A percentile compares a stretch with the other conserved stretches of the same genome.
Evolutionary conservation across 2,797 vertebrate species (phyloP).

Genomic region (Takifugu rubripes): DNA sequence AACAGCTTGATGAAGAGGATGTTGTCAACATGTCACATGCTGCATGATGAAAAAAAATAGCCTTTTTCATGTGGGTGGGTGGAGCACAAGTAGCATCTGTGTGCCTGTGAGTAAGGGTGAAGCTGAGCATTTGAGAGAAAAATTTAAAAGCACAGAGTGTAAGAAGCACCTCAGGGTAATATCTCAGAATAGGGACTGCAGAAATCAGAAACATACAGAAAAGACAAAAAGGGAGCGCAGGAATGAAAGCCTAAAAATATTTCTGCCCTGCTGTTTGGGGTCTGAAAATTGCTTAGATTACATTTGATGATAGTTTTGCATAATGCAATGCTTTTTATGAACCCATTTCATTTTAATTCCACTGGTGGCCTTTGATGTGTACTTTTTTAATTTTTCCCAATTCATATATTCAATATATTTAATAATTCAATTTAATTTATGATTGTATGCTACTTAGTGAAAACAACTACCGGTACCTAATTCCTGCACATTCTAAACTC

Average conservation of each 20-base stretch:
- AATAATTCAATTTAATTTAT: too few species aligned
- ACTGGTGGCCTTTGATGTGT: not conserved
- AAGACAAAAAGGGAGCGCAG: conserved; percentile 11
- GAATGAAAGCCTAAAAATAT: not conserved
- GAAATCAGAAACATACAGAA: conserved; percentile 9
- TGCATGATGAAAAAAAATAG: conserved; percentile 19
- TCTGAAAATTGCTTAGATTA: not conserved
- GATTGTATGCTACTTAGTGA: too few species aligned
- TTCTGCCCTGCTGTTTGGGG: conserved; percentile 2
- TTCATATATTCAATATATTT: too few species aligned
- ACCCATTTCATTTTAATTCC: not conserved
- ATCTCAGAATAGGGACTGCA: conserved; percentile 19
- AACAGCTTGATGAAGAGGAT: conserved; percentile 45
- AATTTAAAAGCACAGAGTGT: conserved; percentile 30
- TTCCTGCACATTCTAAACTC: too few species aligned
- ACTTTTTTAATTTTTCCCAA: too few species aligned
- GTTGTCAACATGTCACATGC: conserved; percentile 41
- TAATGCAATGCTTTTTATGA: not conserved
- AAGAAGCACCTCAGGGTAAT: conserved; percentile 29
- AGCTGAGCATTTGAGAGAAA: conserved; percentile 25
- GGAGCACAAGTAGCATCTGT: conserved; percentile 15
- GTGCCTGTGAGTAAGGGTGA: conserved; percentile 18
- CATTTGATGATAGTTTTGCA: not conserved
- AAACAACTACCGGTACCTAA: too few species aligned
- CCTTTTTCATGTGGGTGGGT: conserved; percentile 15